Evolutionary conservation across 2,888 invertebrate genomes (phyloP).

Genomic region (Ectobius pallidus): DNA sequence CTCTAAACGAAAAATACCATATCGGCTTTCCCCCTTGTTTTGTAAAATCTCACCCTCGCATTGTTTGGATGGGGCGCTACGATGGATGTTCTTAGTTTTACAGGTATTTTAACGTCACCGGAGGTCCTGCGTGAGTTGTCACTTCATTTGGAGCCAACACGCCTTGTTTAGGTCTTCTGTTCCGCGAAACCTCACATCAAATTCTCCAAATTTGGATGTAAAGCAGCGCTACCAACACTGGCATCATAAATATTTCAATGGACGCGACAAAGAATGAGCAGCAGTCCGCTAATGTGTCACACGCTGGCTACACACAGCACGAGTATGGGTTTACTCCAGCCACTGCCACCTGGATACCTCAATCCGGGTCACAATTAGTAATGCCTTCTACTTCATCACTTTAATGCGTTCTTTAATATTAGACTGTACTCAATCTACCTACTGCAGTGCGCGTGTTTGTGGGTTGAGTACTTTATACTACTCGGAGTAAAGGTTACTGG

Average conservation of each 20-base stretch:
- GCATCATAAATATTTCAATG: not conserved
- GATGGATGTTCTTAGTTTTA: conserved; percentile 11
- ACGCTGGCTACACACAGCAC: too few relatives aligned
- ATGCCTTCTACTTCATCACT: too few relatives aligned
- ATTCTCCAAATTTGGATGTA: not conserved
- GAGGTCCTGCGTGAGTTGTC: not conserved
- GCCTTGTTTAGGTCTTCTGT: not conserved
- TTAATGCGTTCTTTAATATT: too few relatives aligned
- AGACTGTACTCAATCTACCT: too few relatives aligned
- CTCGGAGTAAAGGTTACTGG: too few relatives aligned
- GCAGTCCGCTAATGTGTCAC: too few relatives aligned
- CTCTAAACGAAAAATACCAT: conserved; percentile 23
- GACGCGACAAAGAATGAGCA: too few relatives aligned
- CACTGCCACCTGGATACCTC: too few relatives aligned
- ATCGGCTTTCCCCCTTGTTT: conserved; percentile 20
- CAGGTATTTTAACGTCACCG: conserved; percentile 6
- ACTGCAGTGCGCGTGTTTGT: too few relatives aligned
- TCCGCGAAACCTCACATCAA: not conserved
- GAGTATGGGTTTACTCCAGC: too few relatives aligned
- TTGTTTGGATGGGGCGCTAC: not conserved
- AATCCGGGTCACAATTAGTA: too few relatives aligned
- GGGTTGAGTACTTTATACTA: too few relatives aligned
- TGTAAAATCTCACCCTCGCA: conserved; percentile 22
- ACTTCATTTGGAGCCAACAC: not conserved
- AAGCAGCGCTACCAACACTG: not conserved